A percentile compares a stretch with the other conserved stretches of the same genome.
Conservation (phyloP, 2,113 vertebrate genomes). For the Casuarius casuarius region DNA sequence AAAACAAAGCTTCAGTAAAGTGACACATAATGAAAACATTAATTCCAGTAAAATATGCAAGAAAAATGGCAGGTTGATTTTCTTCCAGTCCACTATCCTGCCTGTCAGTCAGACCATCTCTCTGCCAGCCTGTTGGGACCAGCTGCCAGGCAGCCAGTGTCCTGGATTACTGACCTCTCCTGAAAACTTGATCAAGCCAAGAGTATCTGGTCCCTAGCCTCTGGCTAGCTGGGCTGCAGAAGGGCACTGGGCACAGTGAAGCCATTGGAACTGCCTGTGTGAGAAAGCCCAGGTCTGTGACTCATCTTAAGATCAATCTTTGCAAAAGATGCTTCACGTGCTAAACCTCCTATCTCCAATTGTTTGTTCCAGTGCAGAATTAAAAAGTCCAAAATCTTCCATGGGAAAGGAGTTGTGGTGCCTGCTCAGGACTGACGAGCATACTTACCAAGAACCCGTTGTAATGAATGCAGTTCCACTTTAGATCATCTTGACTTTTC, state of each 20-base stretch:
- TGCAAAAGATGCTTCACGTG: not conserved
- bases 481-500: not conserved
- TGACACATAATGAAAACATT: not conserved
- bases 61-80: not conserved
- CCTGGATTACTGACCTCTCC: not conserved
- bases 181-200: not conserved
- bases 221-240: not conserved
- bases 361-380: not conserved
- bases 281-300: not conserved
- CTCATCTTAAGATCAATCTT: not conserved
- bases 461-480: not conserved
- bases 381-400: not conserved
- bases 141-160: not conserved
- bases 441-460: not conserved
- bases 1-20: not conserved
- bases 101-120: not conserved
- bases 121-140: not conserved
- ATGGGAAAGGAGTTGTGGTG: not conserved
- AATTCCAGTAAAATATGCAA: not conserved
- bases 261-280: not conserved
- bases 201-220: too few species aligned
- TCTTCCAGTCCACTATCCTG: fast-evolving
- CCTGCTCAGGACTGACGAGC: not conserved
- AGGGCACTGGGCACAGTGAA: not conserved
- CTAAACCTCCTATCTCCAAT: not conserved